Evolutionary conservation across 2,888 invertebrate species (phyloP).

Genomic region (Agonopterix heracliana): DNA sequence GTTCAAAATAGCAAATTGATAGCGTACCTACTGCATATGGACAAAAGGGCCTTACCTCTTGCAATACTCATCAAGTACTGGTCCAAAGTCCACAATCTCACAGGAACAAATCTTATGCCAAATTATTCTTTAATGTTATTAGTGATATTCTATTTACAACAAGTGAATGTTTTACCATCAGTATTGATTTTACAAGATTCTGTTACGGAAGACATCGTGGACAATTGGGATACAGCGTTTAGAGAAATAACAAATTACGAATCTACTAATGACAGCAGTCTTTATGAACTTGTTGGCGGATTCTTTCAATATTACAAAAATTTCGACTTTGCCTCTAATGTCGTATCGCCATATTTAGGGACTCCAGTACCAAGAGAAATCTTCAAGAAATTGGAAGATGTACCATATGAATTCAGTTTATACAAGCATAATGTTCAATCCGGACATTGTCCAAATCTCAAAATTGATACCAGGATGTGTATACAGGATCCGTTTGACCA

Average conservation of each 20-base stretch:
- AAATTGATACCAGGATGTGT: constrained; percentile 19
- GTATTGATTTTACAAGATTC: constrained; percentile 54
- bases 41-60: constrained; percentile 70
- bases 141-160: constrained; percentile 81
- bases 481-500: constrained; percentile 32
- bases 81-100: constrained; percentile 76
- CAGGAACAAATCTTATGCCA: constrained; percentile 58
- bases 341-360: constrained; percentile 25
- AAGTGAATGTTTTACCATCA: constrained; percentile 69
- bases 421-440: constrained; percentile 19
- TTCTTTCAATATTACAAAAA: constrained; percentile 33
- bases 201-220: constrained; percentile 28
- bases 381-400: constrained; percentile 14
- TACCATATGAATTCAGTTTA: constrained; percentile 17
- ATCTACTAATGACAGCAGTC: background rate
- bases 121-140: constrained; percentile 80
- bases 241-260: constrained; percentile 17
- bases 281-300: constrained; percentile 30
- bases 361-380: constrained; percentile 12
- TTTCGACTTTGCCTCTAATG: constrained; percentile 23
- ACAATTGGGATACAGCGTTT: constrained; percentile 76
- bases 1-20: constrained; percentile 81
- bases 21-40: constrained; percentile 65
- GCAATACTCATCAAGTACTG: constrained; percentile 81
- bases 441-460: constrained; percentile 11